Percentiles rank a stretch among this genome's conserved stretches.
Conservation (phyloP, 2,888 invertebrate genomes). For the Torymus auratus region DNA sequence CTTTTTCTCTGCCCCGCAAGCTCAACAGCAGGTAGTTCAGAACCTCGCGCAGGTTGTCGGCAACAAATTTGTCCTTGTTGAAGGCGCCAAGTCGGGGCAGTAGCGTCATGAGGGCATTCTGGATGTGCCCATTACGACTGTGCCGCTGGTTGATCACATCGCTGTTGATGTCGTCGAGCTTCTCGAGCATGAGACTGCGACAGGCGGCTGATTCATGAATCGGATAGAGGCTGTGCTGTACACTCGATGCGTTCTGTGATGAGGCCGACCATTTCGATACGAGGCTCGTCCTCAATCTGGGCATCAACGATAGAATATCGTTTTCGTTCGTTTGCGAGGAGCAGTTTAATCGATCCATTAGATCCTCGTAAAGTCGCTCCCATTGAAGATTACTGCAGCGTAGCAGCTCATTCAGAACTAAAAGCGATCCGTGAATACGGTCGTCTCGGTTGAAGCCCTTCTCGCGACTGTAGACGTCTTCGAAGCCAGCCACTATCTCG, state of each 20-base stretch:
- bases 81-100: slow-evolving; percentile 96
- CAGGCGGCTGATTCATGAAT: slow-evolving; percentile 93
- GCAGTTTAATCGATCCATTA: slow-evolving; percentile 81
- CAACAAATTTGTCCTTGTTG: slow-evolving; percentile 87
- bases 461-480: slow-evolving; percentile 82
- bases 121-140: slow-evolving; percentile 88
- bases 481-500: slow-evolving; percentile 89
- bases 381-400: slow-evolving; percentile 92
- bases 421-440: slow-evolving; percentile 92
- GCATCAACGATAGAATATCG: slow-evolving; percentile 80
- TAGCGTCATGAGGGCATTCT: slow-evolving; percentile 90
- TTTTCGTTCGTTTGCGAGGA: slow-evolving; percentile 73
- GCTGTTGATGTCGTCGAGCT: slow-evolving; percentile 88
- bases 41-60: slow-evolving; percentile 85
- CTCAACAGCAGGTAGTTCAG: slow-evolving; percentile 88
- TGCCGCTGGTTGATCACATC: slow-evolving; percentile 88
- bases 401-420: slow-evolving; percentile 95
- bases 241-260: slow-evolving; percentile 65
- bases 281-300: slow-evolving; percentile 81
- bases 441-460: slow-evolving; percentile 92
- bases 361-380: slow-evolving; percentile 87
- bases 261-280: slow-evolving; percentile 77
- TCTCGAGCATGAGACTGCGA: slow-evolving; percentile 87
- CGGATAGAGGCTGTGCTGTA: slow-evolving; percentile 72
- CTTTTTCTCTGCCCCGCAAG: slow-evolving; percentile 89